These are phyloP conservation scores for Rhinolophus sinicus DNA, from an alignment of 2,113 vertebrate genomes.

Conservation along the genomic window DNA sequence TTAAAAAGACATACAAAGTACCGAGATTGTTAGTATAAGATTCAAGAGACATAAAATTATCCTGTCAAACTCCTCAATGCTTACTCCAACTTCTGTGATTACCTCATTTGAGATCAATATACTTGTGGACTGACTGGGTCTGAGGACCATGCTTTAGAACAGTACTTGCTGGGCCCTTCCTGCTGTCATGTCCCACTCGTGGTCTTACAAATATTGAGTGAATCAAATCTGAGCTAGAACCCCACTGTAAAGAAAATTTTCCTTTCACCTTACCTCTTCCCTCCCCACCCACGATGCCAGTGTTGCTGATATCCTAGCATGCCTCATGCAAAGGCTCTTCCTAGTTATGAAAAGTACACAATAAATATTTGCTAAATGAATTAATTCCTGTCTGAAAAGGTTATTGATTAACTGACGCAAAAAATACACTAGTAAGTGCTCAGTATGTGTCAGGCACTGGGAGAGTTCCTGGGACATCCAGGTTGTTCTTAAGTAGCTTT, in stretches of 20 bases:
- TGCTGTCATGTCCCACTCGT: accelerated
- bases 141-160: not conserved
- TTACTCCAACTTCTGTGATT: not conserved
- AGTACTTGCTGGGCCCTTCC: accelerated
- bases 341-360: not conserved
- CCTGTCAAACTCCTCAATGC: not conserved
- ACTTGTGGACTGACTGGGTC: not conserved
- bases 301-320: not conserved
- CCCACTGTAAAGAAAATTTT: not conserved
- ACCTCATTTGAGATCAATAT: not conserved
- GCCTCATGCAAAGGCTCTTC: not conserved
- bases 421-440: not conserved
- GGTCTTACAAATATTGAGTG: not conserved
- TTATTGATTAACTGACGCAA: not conserved
- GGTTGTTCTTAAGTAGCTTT: not conserved
- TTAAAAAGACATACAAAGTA: not conserved
- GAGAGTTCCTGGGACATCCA: not conserved
- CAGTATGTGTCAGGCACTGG: not conserved
- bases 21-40: not conserved
- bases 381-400: not conserved
- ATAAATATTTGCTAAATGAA: not conserved
- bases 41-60: not conserved
- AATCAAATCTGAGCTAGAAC: not conserved
- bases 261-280: not conserved
- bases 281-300: accelerated